phyloP scores from a whole-genome alignment of 1,140 invertebrate species.

The Zaprionus kolodkinae region DNA sequence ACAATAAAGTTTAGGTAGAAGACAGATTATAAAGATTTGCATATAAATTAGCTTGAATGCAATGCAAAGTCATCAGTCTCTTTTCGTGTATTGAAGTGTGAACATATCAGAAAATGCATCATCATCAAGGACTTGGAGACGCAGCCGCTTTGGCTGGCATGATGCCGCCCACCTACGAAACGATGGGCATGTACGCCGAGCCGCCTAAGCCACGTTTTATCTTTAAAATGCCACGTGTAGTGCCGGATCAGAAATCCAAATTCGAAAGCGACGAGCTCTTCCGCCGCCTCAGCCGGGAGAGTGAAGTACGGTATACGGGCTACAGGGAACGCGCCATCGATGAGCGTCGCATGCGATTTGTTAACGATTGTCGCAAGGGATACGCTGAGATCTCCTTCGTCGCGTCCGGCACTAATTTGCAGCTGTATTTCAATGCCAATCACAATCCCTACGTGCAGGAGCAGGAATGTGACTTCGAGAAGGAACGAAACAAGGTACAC shows the following conservation, averaged over 20 bases:
- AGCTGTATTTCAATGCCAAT: slow-evolving; percentile 91
- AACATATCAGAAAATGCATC: slow-evolving; percentile 57
- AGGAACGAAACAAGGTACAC: slow-evolving; percentile 98
- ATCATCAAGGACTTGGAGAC: slow-evolving; percentile 63
- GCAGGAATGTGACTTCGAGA: slow-evolving; percentile 96
- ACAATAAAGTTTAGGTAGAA: slow-evolving; percentile 25
- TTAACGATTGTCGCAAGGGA: slow-evolving; percentile 96
- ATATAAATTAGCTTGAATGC: not conserved
- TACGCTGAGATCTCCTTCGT: slow-evolving; percentile 97
- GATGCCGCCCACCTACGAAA: slow-evolving; percentile 58
- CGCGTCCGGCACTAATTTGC: slow-evolving; percentile 96
- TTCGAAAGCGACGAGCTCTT: slow-evolving; percentile 98
- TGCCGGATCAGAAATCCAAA: slow-evolving; percentile 97
- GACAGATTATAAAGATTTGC: not conserved
- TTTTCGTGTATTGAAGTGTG: slow-evolving; percentile 18
- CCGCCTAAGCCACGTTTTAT: slow-evolving; percentile 94
- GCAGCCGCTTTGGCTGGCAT: slow-evolving; percentile 46
- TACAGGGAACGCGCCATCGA: slow-evolving; percentile 95
- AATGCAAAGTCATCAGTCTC: not conserved
- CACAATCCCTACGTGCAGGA: slow-evolving; percentile 90
- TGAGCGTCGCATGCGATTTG: slow-evolving; percentile 95
- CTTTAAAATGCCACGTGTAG: slow-evolving; percentile 97
- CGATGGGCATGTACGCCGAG: slow-evolving; percentile 88
- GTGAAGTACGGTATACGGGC: slow-evolving; percentile 97
- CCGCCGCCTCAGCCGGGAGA: slow-evolving; percentile 94